phyloP scores from a whole-genome alignment of 1,140 invertebrate genomes.

The Brachionus calyciflorus region DNA sequence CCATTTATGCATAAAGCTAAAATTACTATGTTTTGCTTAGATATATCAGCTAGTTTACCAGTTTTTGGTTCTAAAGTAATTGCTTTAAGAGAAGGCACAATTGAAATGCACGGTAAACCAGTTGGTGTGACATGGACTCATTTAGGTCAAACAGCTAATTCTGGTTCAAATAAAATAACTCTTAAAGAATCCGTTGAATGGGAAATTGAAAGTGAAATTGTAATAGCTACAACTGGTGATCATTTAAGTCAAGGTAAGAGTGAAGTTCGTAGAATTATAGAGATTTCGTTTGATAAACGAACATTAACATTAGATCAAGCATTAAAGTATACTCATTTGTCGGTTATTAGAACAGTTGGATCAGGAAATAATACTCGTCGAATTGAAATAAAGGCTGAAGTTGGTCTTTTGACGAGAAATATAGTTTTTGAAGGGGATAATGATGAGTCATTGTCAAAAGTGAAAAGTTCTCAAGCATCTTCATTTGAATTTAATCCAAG shows the following conservation, averaged over 20 bases:
- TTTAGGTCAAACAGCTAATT: slow-evolving; percentile 51
- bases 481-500: slow-evolving; percentile 55
- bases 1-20: slow-evolving; percentile 48
- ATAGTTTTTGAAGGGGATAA: slow-evolving; percentile 48
- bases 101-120: slow-evolving; percentile 51
- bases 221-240: slow-evolving; percentile 56
- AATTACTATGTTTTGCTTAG: slow-evolving; percentile 47
- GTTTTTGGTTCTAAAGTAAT: slow-evolving; percentile 49
- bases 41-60: slow-evolving; percentile 47
- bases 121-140: slow-evolving; percentile 53
- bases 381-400: slow-evolving; percentile 48
- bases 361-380: neutral
- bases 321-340: slow-evolving; percentile 50
- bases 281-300: slow-evolving; percentile 50
- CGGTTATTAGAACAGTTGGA: slow-evolving; percentile 3
- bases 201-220: slow-evolving; percentile 53
- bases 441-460: slow-evolving; percentile 45
- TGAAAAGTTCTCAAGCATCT: slow-evolving; percentile 52
- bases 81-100: slow-evolving; percentile 47
- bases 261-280: slow-evolving; percentile 52
- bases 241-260: slow-evolving; percentile 49
- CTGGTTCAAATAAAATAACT: slow-evolving; percentile 49
- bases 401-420: slow-evolving; percentile 48
- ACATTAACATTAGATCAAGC: slow-evolving; percentile 52
- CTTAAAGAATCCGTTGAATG: slow-evolving; percentile 53